Conservation (phyloP, 2,797 vertebrate species). For the Neosilurus hyrtlii region DNA sequence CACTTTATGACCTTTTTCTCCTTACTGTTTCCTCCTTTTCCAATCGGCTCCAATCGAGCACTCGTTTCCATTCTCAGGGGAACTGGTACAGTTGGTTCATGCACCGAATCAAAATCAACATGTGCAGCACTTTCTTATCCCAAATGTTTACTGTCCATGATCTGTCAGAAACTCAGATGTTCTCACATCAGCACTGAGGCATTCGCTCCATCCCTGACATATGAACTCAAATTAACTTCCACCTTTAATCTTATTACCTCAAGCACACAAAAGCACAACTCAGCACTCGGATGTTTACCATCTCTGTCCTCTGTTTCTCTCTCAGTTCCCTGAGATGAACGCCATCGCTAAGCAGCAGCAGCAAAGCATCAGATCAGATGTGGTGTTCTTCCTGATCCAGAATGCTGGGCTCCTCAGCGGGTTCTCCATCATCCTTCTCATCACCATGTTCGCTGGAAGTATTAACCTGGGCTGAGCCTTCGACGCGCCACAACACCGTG, state of each 20-base stretch:
- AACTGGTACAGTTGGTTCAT: neutral
- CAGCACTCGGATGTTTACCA: neutral
- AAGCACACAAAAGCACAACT: neutral
- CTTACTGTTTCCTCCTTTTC: slow-evolving; percentile 36
- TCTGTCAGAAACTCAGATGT: neutral
- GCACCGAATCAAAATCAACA: neutral
- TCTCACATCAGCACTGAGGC: neutral
- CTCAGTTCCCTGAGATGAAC: slow-evolving; percentile 80
- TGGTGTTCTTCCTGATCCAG: slow-evolving; percentile 77
- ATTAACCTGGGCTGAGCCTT: slow-evolving; percentile 69
- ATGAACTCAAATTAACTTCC: neutral
- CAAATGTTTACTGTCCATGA: neutral
- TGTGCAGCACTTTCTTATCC: neutral
- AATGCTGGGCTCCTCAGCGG: slow-evolving; percentile 74
- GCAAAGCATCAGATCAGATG: slow-evolving; percentile 52
- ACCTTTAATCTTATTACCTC: neutral
- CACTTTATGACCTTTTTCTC: slow-evolving; percentile 7
- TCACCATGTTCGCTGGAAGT: slow-evolving; percentile 72
- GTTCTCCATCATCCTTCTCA: slow-evolving; percentile 74
- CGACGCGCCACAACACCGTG: neutral
- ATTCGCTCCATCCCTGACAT: neutral
- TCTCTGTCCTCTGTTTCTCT: slow-evolving; percentile 2
- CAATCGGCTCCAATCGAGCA: neutral
- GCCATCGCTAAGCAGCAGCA: slow-evolving; percentile 63
- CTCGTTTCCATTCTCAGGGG: slow-evolving; percentile 2